phyloP scores from a whole-genome alignment of 2,888 invertebrate species.

The Pachymerium ferrugineum region DNA sequence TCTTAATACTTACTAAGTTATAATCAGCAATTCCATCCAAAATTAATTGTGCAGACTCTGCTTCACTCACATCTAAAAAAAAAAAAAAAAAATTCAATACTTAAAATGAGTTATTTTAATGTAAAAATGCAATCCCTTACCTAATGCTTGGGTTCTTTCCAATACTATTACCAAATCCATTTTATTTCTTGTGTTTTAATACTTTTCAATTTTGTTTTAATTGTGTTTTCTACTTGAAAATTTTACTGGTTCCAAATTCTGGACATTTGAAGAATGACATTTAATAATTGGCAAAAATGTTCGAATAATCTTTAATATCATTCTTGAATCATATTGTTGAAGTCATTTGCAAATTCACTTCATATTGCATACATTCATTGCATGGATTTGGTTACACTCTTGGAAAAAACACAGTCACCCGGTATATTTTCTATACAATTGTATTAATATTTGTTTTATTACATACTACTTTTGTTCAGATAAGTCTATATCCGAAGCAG shows the following conservation, averaged over 20 bases:
- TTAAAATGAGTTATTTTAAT: not conserved
- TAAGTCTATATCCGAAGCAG: no score
- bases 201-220: not conserved
- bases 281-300: not conserved
- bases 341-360: no score
- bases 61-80: not conserved
- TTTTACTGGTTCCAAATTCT: not conserved
- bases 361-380: no score
- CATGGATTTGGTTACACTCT: no score
- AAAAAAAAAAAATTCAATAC: not conserved
- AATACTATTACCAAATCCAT: not conserved
- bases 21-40: not conserved
- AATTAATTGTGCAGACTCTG: not conserved
- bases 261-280: not conserved
- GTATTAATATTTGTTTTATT: no score
- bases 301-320: not conserved
- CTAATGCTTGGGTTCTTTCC: not conserved
- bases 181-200: not conserved
- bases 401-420: no score
- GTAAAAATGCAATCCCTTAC: not conserved
- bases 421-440: no score
- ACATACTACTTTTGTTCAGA: no score
- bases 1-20: not conserved
- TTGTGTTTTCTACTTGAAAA: conserved; percentile 1
- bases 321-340: not conserved